Conservation (phyloP, 2,797 vertebrate species). For the Craterocephalus amniculus region DNA sequence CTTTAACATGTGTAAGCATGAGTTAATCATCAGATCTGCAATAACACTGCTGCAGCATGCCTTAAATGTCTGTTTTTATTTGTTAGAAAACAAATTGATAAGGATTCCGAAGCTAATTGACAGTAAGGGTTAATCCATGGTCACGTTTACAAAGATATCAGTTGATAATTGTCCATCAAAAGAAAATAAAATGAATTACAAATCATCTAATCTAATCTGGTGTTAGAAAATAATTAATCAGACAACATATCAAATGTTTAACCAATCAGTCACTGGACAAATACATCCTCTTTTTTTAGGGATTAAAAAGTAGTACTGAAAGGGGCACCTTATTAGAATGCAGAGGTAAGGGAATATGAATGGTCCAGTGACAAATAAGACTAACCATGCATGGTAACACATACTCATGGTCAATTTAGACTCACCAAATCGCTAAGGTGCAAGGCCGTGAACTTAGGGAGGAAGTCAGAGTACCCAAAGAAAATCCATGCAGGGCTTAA, state of each 20-base stretch:
- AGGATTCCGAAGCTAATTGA: neutral
- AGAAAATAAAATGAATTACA: too few relatives aligned
- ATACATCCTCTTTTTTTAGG: too few relatives aligned
- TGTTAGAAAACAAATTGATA: neutral
- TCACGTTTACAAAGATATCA: too few relatives aligned
- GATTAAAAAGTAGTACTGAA: too few relatives aligned
- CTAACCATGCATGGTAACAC: neutral
- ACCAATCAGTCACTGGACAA: too few relatives aligned
- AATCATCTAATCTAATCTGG: too few relatives aligned
- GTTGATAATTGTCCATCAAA: too few relatives aligned
- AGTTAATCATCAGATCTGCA: neutral
- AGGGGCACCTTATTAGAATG: too few relatives aligned
- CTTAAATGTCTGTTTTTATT: neutral
- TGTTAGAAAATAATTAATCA: too few relatives aligned
- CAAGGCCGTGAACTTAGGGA: neutral
- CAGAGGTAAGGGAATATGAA: neutral
- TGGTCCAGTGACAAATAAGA: neutral
- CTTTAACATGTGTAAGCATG: constrained; percentile 88
- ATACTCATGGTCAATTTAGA: neutral
- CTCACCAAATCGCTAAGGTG: neutral
- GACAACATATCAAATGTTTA: too few relatives aligned
- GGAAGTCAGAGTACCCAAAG: neutral
- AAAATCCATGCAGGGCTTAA: neutral
- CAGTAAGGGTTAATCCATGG: neutral
- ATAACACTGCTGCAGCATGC: neutral